Base-by-base conservation (phyloP, 2,797 vertebrate genomes). In the Nothura maculosa region DNA sequence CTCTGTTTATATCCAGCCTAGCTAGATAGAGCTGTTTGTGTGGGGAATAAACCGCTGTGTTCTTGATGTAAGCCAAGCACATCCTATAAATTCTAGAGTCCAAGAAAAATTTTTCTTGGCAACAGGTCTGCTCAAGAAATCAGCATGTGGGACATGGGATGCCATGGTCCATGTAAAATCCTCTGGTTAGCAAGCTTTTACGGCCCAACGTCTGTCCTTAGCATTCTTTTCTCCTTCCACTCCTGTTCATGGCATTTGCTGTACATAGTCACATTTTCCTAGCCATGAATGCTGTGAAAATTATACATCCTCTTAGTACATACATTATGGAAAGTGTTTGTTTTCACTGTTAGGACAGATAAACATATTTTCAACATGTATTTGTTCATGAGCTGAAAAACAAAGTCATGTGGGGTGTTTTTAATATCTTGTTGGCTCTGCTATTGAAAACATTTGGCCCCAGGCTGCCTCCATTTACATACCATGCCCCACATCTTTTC, bases 1-100 rank as follows among this genome's bases (percentile, higher is more conserved):
- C 94, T 92, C 88, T 93, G 73, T 96, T 96, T 97, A 92, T 86
- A 90, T 81, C 77, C 84, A 96, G 81, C 95, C 66, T 86, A 97
- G 96, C 95, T 97, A 96, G 97, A 96, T 96, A 97, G 92, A 97
- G 89, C 83, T 98, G 86, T 96, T 98, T 96, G 78, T 97, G 77
- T 97, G 97, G 94, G 96, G 97, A 97, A 98, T 93, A 96, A 97
- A 97, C 92, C 97, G 92, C 77, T 94, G 76, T 90, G 94, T 89
- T 97, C 97, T 95, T 96, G 55, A 83, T 95, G 91, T 90, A 97
- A 97, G 78, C 87, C 96, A 97, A 96, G 89, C 66, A 92, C 69
- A 94, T 96, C 94, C 94, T 94, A 87, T 96, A 97, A 96, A 92
- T 95, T 97, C 93, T 97, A 94, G 96, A 97, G 79, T 96, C 97